A percentile compares a stretch with the other conserved stretches of the same genome.
Evolutionary conservation across 2,113 vertebrate species (phyloP).

Genomic region (Arizona elegans): DNA sequence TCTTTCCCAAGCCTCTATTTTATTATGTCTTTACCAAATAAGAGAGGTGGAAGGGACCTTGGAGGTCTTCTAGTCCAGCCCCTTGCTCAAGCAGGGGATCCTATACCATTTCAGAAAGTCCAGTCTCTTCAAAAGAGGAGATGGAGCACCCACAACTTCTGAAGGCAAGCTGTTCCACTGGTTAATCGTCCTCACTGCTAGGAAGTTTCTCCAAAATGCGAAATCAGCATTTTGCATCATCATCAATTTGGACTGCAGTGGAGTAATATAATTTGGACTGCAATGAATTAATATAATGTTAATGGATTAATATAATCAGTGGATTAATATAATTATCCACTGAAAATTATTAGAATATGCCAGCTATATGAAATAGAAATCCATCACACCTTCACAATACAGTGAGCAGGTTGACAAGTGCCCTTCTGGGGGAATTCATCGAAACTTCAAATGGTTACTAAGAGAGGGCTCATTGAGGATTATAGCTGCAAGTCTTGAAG

Average conservation of each 20-base stretch:
- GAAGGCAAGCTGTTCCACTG: neutral
- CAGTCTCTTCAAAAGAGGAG: no score
- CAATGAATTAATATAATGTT: neutral
- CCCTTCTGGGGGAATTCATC: neutral
- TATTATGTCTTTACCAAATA: neutral
- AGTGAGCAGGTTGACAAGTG: neutral
- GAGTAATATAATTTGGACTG: neutral
- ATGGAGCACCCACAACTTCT: neutral
- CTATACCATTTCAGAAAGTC: no score
- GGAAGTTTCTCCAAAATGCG: neutral
- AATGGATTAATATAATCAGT: neutral
- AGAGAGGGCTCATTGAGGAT: neutral
- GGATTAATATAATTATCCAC: neutral
- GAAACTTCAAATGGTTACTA: neutral
- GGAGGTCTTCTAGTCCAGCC: neutral
- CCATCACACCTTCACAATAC: neutral
- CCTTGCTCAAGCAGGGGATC: neutral
- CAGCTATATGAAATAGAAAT: neutral
- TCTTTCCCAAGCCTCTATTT: neutral
- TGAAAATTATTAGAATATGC: neutral
- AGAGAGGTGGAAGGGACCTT: neutral
- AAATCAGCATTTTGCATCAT: neutral
- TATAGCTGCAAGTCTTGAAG: neutral
- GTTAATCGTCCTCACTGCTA: neutral
- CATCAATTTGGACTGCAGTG: neutral